Conservation (phyloP, 2,113 vertebrate genomes). For the Fukomys damarensis region DNA sequence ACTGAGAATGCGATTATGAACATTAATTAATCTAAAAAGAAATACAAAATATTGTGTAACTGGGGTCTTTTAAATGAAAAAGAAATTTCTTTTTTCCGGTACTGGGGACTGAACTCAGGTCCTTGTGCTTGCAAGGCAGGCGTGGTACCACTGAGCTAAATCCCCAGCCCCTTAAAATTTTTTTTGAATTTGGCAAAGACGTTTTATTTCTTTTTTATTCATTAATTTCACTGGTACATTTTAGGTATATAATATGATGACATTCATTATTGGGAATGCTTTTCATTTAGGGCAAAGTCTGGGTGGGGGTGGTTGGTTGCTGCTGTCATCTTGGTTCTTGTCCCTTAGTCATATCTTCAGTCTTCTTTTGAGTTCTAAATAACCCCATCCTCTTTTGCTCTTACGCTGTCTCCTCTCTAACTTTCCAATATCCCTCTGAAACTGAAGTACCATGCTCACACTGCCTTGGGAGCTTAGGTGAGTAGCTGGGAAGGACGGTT, state of each 20-base stretch:
- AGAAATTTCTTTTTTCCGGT: too few relatives aligned
- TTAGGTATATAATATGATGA: too few relatives aligned
- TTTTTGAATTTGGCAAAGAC: too few relatives aligned
- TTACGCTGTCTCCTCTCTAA: background rate
- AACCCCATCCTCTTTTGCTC: background rate
- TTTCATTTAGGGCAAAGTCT: slow-evolving; percentile 42
- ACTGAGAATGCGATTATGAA: background rate
- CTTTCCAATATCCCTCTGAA: slow-evolving; percentile 22
- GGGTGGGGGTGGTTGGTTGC: background rate
- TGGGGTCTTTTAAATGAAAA: too few relatives aligned
- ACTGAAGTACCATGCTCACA: background rate
- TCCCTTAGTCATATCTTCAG: background rate
- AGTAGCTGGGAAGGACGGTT: background rate
- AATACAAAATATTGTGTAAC: background rate
- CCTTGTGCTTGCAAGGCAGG: too few relatives aligned
- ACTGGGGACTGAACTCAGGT: too few relatives aligned
- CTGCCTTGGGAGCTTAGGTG: background rate
- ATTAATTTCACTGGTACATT: too few relatives aligned
- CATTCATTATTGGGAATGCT: background rate
- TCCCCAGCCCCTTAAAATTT: too few relatives aligned
- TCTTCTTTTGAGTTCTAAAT: slow-evolving; percentile 38
- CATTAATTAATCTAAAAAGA: slow-evolving; percentile 22
- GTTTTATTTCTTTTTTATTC: slow-evolving; percentile 30
- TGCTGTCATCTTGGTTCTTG: background rate
- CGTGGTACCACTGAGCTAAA: too few relatives aligned